Base-by-base conservation (phyloP, 92 coral and sea anemone species). In the Blastomussa wellsi region DNA sequence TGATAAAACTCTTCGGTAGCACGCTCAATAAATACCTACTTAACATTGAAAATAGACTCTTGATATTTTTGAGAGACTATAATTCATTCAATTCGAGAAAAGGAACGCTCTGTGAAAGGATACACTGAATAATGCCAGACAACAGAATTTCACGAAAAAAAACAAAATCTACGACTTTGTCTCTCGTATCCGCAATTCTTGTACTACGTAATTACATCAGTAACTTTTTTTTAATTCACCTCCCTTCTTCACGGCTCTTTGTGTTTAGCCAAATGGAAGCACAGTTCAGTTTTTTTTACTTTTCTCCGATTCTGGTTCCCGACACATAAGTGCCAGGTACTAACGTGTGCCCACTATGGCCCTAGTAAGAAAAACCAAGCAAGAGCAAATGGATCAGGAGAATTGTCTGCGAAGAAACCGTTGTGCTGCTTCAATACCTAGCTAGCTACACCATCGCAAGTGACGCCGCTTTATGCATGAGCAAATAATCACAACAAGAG, bases 221-320 rank as follows among this genome's bases (percentile, higher is more conserved):
- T 29, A 11, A 57, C 65, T 33, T 35, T 33, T 11, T 1, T 15
- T 13, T 22, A 32, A 35, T 26, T 13, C 35, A 28, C 28, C 71
- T 65, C 35, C 33, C 74, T 70, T 4, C 0, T 1, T 42, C 17
- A 35, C 47, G 75, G 37, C 17, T 16, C 28, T 35, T 60, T 33
- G 75, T 19, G 8, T 70, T 70, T 24, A 38, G 75, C 74, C 74
- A 68, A 68, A 68, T 68, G 74, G 74, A 68, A 20, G 74, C 65
- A 68, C 74, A 68, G 74, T 31, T 31, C 74, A 68, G 74, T 24
- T 37, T 22, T 15, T 35, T 70, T 13, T 17, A 70, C 75, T 22
- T 11, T 16, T 4, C 47, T n/a, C 48, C 19, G 75, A 70, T 7
- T 36, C 44, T 16, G 12, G 19, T 38, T 70, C 75, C 44, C 44